phyloP scores from a whole-genome alignment of 2,797 vertebrate genomes.

The Microctenopoma lineatum region DNA sequence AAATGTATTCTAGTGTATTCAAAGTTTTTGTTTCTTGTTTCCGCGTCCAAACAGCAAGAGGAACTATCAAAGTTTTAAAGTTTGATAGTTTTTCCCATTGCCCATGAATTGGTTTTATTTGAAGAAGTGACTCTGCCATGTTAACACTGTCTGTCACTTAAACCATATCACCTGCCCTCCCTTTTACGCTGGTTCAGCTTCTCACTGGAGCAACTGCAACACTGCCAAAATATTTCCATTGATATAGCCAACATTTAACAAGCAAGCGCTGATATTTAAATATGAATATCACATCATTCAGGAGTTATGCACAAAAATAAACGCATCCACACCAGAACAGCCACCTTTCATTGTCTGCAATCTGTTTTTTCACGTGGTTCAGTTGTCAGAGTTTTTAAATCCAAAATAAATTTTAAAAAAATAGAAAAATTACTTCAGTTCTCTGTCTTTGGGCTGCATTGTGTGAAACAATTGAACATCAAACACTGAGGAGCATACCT shows the following conservation, averaged over 20 bases:
- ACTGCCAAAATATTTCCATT: slow-evolving; percentile 42
- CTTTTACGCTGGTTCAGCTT: slow-evolving; percentile 56
- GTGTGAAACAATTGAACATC: slow-evolving; percentile 81
- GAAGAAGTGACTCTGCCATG: slow-evolving; percentile 72
- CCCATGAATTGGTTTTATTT: slow-evolving; percentile 40
- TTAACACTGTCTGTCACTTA: slow-evolving; percentile 58
- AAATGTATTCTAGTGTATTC: slow-evolving; percentile 38
- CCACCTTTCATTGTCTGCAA: slow-evolving; percentile 76
- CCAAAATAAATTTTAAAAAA: slow-evolving; percentile 46
- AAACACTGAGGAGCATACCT: slow-evolving; percentile 72
- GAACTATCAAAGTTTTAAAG: slow-evolving; percentile 50
- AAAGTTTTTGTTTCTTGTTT: slow-evolving; percentile 30
- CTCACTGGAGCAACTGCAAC: slow-evolving; percentile 55
- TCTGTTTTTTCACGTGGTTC: slow-evolving; percentile 91
- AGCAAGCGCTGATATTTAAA: slow-evolving; percentile 20
- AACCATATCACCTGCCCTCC: slow-evolving; percentile 54
- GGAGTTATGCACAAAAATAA: slow-evolving; percentile 43
- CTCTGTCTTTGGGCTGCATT: slow-evolving; percentile 88
- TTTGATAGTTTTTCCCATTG: slow-evolving; percentile 44
- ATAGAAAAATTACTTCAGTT: slow-evolving; percentile 86
- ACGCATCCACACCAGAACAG: slow-evolving; percentile 48
- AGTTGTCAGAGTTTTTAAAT: slow-evolving; percentile 87
- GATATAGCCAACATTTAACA: slow-evolving; percentile 36
- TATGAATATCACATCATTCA: slow-evolving; percentile 7
- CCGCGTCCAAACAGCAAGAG: slow-evolving; percentile 37